These are phyloP conservation scores for Macrotus californicus DNA, from an alignment of 2,113 vertebrate genomes.

Conservation along the genomic window DNA sequence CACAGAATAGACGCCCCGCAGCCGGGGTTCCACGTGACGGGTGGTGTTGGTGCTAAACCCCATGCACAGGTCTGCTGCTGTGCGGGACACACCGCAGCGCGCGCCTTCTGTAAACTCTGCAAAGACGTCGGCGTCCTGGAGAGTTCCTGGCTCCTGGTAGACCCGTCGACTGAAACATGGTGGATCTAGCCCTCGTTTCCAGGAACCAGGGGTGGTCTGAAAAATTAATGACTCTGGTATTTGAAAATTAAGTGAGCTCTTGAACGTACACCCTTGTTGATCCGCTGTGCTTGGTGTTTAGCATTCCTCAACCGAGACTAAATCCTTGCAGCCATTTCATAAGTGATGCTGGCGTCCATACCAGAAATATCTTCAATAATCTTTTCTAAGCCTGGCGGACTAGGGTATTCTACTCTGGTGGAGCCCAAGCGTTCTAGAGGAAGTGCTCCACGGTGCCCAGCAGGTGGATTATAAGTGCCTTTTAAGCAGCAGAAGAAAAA, in stretches of 20 bases:
- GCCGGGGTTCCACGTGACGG: conserved; percentile 61
- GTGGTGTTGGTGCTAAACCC: conserved; percentile 58
- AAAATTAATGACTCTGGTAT: conserved; percentile 82
- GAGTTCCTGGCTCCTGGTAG: conserved; percentile 75
- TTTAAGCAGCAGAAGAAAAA: not conserved
- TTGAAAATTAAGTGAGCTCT: conserved; percentile 82
- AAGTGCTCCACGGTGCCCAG: not conserved
- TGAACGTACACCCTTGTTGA: conserved; percentile 84
- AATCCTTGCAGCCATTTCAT: conserved; percentile 80
- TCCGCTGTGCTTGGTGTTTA: conserved; percentile 80
- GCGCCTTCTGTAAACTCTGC: conserved; percentile 76
- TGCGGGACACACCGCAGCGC: conserved; percentile 67
- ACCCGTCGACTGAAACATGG: conserved; percentile 73
- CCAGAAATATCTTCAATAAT: conserved; percentile 76
- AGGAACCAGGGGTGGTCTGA: conserved; percentile 84
- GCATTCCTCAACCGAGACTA: conserved; percentile 84
- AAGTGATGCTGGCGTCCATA: conserved; percentile 82
- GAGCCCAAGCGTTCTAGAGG: conserved; percentile 38
- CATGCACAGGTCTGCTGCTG: conserved; percentile 45
- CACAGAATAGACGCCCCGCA: conserved; percentile 59
- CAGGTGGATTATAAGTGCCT: conserved; percentile 60
- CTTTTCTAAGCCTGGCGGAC: conserved; percentile 64
- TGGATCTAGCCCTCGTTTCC: conserved; percentile 75
- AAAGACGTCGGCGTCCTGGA: conserved; percentile 70
- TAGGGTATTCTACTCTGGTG: not conserved